A percentile compares a stretch with the other conserved stretches of the same genome.
Evolutionary conservation across 37 sponge, comb jelly and placozoan species (phyloP).

Genomic region (Ianthella basta): DNA sequence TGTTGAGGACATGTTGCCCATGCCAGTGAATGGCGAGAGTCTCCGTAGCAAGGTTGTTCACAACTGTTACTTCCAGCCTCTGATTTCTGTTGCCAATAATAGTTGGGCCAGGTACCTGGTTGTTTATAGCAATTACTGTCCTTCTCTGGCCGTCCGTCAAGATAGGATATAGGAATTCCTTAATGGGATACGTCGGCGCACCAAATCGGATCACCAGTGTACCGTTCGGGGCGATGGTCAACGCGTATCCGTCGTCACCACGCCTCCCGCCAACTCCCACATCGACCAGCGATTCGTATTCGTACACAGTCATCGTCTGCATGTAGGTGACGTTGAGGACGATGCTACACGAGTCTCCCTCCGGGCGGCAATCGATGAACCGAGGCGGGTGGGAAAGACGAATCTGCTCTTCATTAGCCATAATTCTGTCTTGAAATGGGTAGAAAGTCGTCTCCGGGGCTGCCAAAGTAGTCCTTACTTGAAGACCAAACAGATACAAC

Average conservation of each 20-base stretch:
- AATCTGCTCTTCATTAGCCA: too few relatives aligned
- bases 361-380: too few relatives aligned
- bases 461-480: too few relatives aligned
- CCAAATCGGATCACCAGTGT: neutral
- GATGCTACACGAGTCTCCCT: too few relatives aligned
- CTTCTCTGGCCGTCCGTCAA: constrained; percentile 9
- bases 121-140: constrained; percentile 11
- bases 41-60: constrained; percentile 64
- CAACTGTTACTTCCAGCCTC: constrained; percentile 27
- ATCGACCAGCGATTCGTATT: neutral
- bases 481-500: too few relatives aligned
- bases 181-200: neutral
- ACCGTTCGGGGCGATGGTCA: neutral
- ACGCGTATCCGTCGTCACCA: neutral
- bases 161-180: neutral
- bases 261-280: neutral
- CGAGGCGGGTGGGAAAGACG: too few relatives aligned
- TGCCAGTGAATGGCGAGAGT: constrained; percentile 85
- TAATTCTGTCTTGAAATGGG: too few relatives aligned
- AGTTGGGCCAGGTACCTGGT: constrained; percentile 18
- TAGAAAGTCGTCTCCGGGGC: too few relatives aligned
- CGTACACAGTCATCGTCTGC: constrained; percentile 20
- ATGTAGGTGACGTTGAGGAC: constrained; percentile 12
- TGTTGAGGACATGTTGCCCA: constrained; percentile 70
- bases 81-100: neutral